Evolutionary conservation across 2,113 vertebrate genomes (phyloP), one percentile per base, ranked within the genome.

Genomic region (Microcebus tavaratra): DNA sequence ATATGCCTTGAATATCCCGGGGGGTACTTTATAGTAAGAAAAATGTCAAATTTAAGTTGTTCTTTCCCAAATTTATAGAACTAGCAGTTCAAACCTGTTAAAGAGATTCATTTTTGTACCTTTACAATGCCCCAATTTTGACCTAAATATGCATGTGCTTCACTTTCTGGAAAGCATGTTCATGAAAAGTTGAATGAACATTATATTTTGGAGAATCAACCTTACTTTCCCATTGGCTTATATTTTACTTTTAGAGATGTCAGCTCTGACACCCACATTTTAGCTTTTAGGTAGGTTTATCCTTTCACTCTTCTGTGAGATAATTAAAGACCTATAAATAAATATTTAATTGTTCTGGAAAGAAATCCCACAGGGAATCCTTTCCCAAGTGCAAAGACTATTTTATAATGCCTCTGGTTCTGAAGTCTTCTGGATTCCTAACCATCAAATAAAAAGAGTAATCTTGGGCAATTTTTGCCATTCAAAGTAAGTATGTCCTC

Each of bases 211-310:
- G 72, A 92, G 50, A 85, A 84, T n/a, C n/a, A n/a, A 31, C 39
- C 14, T 83, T 61, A 36, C 14, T 57, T 73, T 86, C 39, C 59
- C 42, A 7, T 14, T 72, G 75, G 70, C 36, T 93, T 94, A 80
- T 27, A 61, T 72, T 91, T 89, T 67, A 86, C 61, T 83, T 81
- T 95, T 48, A 73, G 55, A 85, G 57, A 68, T 73, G 55, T 55
- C 53, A 27, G n/a, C 6, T 94, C 59, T 95, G 34, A 83, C 12
- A 53, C 45, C 50, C 88, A 55, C 6, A 85, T 79, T 67, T 94
- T 92, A 70, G 65, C 34, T 65, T 94, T 88, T 34, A 67, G 9
- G 13, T 76, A 61, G 80, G 95, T 97, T 88, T 87, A 86, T 90
- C 82, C 57, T 94, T 88, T 82, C 67, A 45, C 48, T 8, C 87